phyloP scores from a whole-genome alignment of 2,113 vertebrate genomes.

The Lophochroa leadbeateri region DNA sequence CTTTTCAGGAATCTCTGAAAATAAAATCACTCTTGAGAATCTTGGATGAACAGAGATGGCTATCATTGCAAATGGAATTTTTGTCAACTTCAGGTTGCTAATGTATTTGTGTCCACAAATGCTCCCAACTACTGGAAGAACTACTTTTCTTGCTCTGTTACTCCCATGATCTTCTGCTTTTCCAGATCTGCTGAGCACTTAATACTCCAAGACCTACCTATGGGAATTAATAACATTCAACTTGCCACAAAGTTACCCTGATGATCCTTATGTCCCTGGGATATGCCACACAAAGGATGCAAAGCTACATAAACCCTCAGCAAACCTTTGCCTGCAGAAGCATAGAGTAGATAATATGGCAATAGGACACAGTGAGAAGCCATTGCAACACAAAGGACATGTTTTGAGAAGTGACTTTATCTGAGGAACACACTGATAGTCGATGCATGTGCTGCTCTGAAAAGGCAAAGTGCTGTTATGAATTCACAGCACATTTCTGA shows the following conservation, averaged over 20 bases:
- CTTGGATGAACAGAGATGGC: neutral
- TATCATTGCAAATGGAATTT: neutral
- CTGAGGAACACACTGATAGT: fast-evolving
- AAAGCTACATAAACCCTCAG: neutral
- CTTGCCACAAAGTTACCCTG: neutral
- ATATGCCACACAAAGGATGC: neutral
- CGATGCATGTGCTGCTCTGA: fast-evolving
- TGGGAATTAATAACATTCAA: neutral
- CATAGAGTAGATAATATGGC: neutral
- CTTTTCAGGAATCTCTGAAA: neutral
- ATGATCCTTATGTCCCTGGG: neutral
- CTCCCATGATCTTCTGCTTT: neutral
- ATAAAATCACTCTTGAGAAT: neutral
- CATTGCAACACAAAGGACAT: neutral
- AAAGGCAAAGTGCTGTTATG: neutral
- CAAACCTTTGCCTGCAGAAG: neutral
- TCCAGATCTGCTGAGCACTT: neutral
- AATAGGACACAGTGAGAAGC: neutral
- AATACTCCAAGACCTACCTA: neutral
- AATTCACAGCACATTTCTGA: neutral
- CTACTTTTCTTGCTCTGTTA: neutral
- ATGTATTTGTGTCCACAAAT: neutral
- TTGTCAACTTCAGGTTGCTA: neutral
- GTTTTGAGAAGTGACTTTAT: neutral
- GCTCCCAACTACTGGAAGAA: neutral